Percentiles rank a stretch among this genome's conserved stretches.
Conservation (phyloP, 2,888 invertebrate genomes). For the Serripes groenlandicus region DNA sequence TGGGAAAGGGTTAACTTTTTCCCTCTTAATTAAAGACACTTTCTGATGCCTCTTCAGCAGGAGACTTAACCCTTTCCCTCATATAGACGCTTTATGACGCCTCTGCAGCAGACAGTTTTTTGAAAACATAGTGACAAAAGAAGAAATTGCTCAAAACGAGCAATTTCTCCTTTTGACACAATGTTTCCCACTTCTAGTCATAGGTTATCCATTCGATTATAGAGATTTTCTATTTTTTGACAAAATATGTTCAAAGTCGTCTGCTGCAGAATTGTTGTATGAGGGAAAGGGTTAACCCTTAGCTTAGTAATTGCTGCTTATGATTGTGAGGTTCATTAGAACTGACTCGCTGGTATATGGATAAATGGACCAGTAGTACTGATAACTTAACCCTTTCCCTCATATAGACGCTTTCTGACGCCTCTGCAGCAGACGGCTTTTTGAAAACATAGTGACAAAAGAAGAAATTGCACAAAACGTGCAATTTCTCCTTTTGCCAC, state of each 20-base stretch:
- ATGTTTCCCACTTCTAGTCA: not conserved
- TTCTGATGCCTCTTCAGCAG: not conserved
- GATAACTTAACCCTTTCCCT: too few species aligned
- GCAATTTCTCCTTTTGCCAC: too few species aligned
- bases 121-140: not conserved
- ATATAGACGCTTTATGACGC: not conserved
- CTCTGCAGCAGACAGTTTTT: not conserved
- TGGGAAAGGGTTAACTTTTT: too few species aligned
- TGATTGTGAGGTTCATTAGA: too few species aligned
- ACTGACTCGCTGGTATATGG: too few species aligned
- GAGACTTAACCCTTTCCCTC: not conserved
- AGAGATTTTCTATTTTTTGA: not conserved
- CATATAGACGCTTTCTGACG: too few species aligned
- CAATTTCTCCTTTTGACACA: not conserved
- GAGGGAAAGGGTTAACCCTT: not conserved
- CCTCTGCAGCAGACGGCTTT: too few species aligned
- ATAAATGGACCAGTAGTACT: too few species aligned
- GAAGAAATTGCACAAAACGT: too few species aligned
- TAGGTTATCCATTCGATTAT: not conserved
- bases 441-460: too few species aligned
- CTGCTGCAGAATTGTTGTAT: not conserved
- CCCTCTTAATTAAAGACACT: too few species aligned
- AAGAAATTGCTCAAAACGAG: not conserved
- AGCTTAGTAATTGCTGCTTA: too few species aligned
- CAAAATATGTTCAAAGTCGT: not conserved